phyloP scores from a whole-genome alignment of 1,140 invertebrate species.

The Aphelenchoides fujianensis region DNA sequence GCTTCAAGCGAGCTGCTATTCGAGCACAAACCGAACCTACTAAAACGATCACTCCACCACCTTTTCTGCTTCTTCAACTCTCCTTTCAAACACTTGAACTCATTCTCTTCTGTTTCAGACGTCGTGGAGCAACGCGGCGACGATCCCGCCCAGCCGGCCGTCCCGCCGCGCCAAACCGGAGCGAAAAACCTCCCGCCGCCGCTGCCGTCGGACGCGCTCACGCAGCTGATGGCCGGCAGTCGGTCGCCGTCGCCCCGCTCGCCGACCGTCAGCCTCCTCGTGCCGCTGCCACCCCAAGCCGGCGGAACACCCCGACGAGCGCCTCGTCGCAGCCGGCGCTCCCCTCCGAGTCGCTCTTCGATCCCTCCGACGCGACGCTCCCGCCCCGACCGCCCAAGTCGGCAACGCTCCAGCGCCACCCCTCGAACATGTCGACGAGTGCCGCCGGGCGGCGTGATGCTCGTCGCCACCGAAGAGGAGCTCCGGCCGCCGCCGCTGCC shows the following conservation, averaged over 20 bases:
- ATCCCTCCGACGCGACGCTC: conserved; percentile 17
- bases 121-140: neutral
- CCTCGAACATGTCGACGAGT: too few species aligned
- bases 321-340: too few species aligned
- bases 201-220: neutral
- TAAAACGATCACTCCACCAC: too few species aligned
- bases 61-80: too few species aligned
- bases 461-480: neutral
- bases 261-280: conserved; percentile 21
- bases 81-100: too few species aligned
- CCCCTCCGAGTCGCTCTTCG: neutral
- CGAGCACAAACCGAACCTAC: too few species aligned
- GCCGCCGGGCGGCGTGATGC: neutral
- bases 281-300: conserved; percentile 22
- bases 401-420: neutral
- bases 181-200: conserved; percentile 13
- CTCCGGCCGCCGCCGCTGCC: conserved; percentile 18
- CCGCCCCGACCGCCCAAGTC: neutral
- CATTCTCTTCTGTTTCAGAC: neutral
- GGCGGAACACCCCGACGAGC: conserved; percentile 7
- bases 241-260: conserved; percentile 26
- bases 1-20: too few species aligned
- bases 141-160: neutral
- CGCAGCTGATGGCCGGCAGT: conserved; percentile 7
- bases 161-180: conserved; percentile 7